Conservation (phyloP, 2,113 vertebrate genomes). For the Hypanus sabinus region DNA sequence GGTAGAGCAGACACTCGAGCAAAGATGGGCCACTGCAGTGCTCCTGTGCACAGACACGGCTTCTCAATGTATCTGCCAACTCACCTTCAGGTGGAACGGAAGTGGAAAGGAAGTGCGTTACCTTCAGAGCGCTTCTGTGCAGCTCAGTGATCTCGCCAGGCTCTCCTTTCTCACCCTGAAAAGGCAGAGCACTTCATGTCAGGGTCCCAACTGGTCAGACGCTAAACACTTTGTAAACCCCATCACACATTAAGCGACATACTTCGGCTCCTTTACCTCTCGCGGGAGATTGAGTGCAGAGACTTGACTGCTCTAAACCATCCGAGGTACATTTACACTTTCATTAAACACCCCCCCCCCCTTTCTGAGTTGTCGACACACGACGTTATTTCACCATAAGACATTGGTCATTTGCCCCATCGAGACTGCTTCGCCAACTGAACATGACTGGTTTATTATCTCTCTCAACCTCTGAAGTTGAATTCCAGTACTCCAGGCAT, state of each 20-base stretch:
- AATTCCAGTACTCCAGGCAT: background rate
- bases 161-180: constrained; percentile 69
- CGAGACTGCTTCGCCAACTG: too few species aligned
- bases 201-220: background rate
- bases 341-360: background rate
- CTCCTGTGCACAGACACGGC: background rate
- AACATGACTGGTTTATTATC: too few species aligned
- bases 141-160: constrained; percentile 50
- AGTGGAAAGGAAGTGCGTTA: background rate
- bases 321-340: too few species aligned
- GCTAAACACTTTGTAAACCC: background rate
- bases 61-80: background rate
- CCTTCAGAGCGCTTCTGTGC: constrained; percentile 40
- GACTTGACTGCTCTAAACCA: background rate
- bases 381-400: too few species aligned
- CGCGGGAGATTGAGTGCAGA: background rate
- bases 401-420: too few species aligned
- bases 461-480: background rate
- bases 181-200: background rate
- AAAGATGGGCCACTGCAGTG: background rate
- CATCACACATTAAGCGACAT: background rate
- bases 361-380: background rate
- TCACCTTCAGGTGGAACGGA: constrained; percentile 58
- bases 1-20: too few species aligned
- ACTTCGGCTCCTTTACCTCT: background rate